phyloP scores from a whole-genome alignment of 2,888 invertebrate species.

The Macrophya alboannulata region DNA sequence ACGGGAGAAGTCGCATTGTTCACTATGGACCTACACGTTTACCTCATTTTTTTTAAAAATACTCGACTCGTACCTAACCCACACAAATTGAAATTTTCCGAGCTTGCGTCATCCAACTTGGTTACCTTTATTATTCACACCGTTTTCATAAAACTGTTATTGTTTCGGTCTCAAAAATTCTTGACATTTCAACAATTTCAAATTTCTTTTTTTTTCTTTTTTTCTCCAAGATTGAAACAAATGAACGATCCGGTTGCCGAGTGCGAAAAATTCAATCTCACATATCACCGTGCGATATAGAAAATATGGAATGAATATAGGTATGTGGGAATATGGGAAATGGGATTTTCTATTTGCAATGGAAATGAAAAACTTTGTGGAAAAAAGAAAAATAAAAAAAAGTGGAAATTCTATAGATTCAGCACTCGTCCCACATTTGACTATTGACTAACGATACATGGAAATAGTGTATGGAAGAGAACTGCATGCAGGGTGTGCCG shows the following conservation, averaged over 20 bases:
- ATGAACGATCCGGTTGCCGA: not conserved
- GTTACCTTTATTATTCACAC: not conserved
- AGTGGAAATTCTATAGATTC: not conserved
- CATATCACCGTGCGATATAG: not conserved
- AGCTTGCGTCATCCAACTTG: not conserved
- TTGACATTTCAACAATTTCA: not conserved
- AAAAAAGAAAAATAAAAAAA: not conserved
- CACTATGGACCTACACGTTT: not conserved
- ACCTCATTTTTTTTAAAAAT: not conserved
- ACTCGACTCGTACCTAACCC: not conserved
- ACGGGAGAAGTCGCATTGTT: not conserved
- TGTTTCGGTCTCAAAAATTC: not conserved
- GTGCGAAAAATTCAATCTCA: not conserved
- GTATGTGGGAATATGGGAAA: too few species aligned
- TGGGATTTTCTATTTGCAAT: not conserved
- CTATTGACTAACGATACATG: slow-evolving; percentile 14
- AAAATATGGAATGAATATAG: not conserved
- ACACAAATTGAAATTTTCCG: not conserved
- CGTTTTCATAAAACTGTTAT: not conserved
- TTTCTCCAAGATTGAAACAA: not conserved
- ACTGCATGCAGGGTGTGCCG: not conserved
- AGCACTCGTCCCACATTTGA: not conserved
- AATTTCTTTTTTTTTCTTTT: not conserved
- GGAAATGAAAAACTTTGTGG: not conserved
- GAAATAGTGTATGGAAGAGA: not conserved